Base-by-base conservation (phyloP, 1,140 invertebrate species). In the Caenorhabditis briggsae region DNA sequence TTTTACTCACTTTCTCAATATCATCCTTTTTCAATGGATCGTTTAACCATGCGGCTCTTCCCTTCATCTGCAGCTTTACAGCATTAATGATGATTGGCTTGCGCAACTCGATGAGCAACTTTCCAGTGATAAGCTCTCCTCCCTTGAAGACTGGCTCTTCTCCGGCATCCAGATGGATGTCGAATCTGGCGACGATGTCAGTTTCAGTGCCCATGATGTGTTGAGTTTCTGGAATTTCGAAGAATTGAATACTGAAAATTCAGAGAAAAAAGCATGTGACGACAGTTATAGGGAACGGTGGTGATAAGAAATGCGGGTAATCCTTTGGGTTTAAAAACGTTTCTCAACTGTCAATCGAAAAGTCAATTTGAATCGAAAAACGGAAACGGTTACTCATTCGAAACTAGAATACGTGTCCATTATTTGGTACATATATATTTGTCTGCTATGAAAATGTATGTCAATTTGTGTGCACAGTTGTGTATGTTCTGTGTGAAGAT, bases 91-190 rank as follows among this genome's bases (percentile, higher is more conserved):
- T 84, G 12, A 88, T 84, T 20, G 88, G 87, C 20, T 84, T 83
- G 50, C 74, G 58, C 25, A 88, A 88, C 55, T 88, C 83, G 46
- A 88, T 88, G 18, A 82, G 65, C 43, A 88, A 46, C 33, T 88
- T 88, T 20, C 88, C 88, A 6, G 88, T 88, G 41, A 88, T 87
- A 23, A 88, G 43, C 41, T 88, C 88, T n/a, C 88, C 88, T n/a
- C 85, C 88, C 50, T 88, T 85, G 88, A 88, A 88, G 5, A 88
- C 65, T 43, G 87, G 87, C 43, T 83, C 64, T 1, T 82, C 83
- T 65, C 87, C 87, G 3, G 86, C 88, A 59, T 88, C 88, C 43
- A 88, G 50, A 20, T 88, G 84, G 53, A 88, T 88, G 41, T 88
- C 88, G 56, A 88, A 88, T 56, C 87, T 88, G 7, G 82, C 64